phyloP scores from a whole-genome alignment of 1,140 invertebrate species.

The Heliothis subflexa region DNA sequence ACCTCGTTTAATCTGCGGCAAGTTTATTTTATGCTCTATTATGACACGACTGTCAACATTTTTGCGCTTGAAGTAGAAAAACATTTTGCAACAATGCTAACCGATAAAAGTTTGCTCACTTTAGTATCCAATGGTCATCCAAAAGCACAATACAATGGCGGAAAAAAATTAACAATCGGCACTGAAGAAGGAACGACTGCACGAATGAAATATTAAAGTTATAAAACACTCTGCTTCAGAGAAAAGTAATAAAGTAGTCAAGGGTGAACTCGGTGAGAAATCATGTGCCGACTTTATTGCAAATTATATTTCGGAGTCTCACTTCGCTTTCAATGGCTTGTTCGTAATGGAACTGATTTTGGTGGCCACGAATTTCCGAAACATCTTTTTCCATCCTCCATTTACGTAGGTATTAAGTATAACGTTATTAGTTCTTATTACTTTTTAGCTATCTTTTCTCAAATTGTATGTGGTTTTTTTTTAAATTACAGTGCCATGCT shows the following conservation, averaged over 20 bases:
- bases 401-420: constrained; percentile 23
- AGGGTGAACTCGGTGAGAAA: constrained; percentile 61
- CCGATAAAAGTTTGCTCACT: constrained; percentile 17
- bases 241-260: constrained; percentile 74
- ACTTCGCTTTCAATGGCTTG: constrained; percentile 46
- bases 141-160: constrained; percentile 36
- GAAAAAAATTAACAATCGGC: constrained; percentile 44
- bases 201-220: constrained; percentile 60
- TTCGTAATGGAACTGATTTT: constrained; percentile 40
- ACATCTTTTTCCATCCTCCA: constrained; percentile 10
- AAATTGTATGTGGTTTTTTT: no score
- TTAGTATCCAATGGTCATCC: constrained; percentile 36
- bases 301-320: constrained; percentile 64
- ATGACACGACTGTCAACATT: constrained; percentile 5
- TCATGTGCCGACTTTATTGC: constrained; percentile 64
- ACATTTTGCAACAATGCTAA: constrained; percentile 2
- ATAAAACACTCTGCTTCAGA: constrained; percentile 60
- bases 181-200: constrained; percentile 19
- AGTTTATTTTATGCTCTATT: not conserved
- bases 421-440: not conserved
- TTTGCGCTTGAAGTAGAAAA: not conserved
- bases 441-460: no score
- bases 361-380: constrained; percentile 21
- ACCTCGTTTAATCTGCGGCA: not conserved
- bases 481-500: no score